Conservation (phyloP, 2,888 invertebrate species). For the Caenorhabditis doughertyi region DNA sequence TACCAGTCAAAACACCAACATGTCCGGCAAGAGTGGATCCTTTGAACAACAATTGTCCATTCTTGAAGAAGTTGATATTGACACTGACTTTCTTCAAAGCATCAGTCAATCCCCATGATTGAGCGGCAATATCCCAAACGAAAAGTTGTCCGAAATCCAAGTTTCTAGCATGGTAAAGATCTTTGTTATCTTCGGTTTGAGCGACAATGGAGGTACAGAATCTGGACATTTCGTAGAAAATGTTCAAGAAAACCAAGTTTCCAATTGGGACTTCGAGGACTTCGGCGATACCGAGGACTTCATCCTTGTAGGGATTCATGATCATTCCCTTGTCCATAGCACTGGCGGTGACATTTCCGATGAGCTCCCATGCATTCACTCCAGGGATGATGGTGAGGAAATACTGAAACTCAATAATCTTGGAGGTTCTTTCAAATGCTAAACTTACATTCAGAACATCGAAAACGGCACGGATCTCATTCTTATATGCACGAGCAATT, state of each 20-base stretch:
- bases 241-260: constrained; percentile 76
- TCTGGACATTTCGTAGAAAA: constrained; percentile 78
- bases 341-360: constrained; percentile 69
- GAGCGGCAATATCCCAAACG: constrained; percentile 73
- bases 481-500: constrained; percentile 68
- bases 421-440: neutral
- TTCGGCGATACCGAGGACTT: constrained; percentile 77
- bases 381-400: constrained; percentile 71
- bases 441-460: constrained; percentile 66
- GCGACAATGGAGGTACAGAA: constrained; percentile 78
- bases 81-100: constrained; percentile 73
- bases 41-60: constrained; percentile 74
- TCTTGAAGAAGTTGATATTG: constrained; percentile 74
- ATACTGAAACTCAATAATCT: constrained; percentile 45
- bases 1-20: constrained; percentile 76
- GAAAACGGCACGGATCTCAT: constrained; percentile 75
- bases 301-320: constrained; percentile 74
- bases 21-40: constrained; percentile 79
- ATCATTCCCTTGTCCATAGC: constrained; percentile 71
- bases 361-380: constrained; percentile 69
- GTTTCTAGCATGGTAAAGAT: constrained; percentile 73
- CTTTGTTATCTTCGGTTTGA: constrained; percentile 67
- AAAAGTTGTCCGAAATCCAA: constrained; percentile 78
- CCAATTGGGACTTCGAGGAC: constrained; percentile 72
- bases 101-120: constrained; percentile 75